Conservation (phyloP, 1,140 invertebrate species). For the Dolichoris vasculosae region DNA sequence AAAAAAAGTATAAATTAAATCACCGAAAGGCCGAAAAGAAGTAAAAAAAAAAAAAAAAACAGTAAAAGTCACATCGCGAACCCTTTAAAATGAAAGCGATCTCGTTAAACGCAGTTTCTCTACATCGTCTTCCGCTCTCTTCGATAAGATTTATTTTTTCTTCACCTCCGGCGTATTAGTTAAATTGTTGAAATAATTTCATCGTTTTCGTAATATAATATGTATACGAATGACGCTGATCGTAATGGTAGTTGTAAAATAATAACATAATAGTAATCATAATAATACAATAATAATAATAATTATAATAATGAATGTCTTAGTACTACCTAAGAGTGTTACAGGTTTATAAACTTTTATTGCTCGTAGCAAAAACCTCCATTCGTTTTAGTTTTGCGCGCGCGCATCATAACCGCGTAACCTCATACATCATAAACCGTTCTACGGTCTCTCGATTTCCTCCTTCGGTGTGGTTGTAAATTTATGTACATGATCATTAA, state of each 20-base stretch:
- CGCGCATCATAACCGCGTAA: constrained; percentile 38
- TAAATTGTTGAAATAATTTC: constrained; percentile 66
- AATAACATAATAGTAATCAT: constrained; percentile 59
- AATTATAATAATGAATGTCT: constrained; percentile 65
- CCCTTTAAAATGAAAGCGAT: constrained; percentile 65
- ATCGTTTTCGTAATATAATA: constrained; percentile 63
- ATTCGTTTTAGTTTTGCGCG: constrained; percentile 42
- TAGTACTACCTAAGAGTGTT: constrained; percentile 66
- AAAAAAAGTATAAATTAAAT: constrained; percentile 48
- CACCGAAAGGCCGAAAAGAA: constrained; percentile 41
- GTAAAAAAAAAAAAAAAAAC: no score
- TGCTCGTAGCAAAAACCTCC: constrained; percentile 47
- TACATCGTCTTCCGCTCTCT: constrained; percentile 51
- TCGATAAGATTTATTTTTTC: constrained; percentile 49
- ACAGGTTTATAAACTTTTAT: constrained; percentile 56
- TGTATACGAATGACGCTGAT: constrained; percentile 62
- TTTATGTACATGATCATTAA: constrained; percentile 54
- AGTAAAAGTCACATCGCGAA: constrained; percentile 55
- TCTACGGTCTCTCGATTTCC: constrained; percentile 50
- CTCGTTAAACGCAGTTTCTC: constrained; percentile 53
- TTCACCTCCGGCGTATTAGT: constrained; percentile 52
- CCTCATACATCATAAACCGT: constrained; percentile 50
- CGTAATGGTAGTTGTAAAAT: constrained; percentile 63
- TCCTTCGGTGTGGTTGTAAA: constrained; percentile 47
- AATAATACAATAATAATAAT: constrained; percentile 56